phyloP scores from a whole-genome alignment of 2,113 vertebrate species.

The Epinephelus lanceolatus region DNA sequence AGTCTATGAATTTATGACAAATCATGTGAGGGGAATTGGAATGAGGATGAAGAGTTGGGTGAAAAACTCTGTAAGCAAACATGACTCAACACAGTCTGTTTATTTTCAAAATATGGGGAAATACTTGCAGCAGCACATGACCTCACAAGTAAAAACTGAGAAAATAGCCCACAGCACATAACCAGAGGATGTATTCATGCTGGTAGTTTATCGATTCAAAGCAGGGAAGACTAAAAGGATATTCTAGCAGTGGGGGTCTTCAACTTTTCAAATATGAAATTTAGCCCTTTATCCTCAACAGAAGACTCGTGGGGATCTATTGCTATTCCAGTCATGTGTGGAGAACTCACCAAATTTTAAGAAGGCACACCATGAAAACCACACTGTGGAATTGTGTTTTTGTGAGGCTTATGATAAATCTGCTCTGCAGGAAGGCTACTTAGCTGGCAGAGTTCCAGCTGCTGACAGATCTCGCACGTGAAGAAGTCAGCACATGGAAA shows the following conservation, averaged over 20 bases:
- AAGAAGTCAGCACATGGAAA: conserved; percentile 69
- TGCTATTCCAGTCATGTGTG: conserved; percentile 42
- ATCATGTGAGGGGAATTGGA: conserved; percentile 20
- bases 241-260: conserved; percentile 26
- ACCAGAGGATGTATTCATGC: conserved; percentile 13
- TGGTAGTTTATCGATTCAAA: conserved; percentile 22
- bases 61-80: conserved; percentile 24
- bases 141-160: not conserved
- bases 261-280: conserved; percentile 46
- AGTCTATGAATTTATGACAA: conserved; percentile 36
- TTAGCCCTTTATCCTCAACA: conserved; percentile 40
- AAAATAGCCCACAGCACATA: conserved; percentile 22
- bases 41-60: conserved; percentile 11
- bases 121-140: conserved; percentile 4
- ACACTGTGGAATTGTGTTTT: conserved; percentile 51
- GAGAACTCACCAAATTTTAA: conserved; percentile 44
- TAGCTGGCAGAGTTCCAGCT: conserved; percentile 65
- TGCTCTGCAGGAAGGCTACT: conserved; percentile 60
- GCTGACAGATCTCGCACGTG: conserved; percentile 67
- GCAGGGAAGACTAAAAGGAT: conserved; percentile 20
- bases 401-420: conserved; percentile 60
- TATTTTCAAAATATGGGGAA: conserved; percentile 21
- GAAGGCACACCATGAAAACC: conserved; percentile 54
- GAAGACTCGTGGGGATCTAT: conserved; percentile 16
- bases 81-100: conserved; percentile 11